phyloP scores from a whole-genome alignment of 2,797 vertebrate genomes.

The Erithacus rubecula region DNA sequence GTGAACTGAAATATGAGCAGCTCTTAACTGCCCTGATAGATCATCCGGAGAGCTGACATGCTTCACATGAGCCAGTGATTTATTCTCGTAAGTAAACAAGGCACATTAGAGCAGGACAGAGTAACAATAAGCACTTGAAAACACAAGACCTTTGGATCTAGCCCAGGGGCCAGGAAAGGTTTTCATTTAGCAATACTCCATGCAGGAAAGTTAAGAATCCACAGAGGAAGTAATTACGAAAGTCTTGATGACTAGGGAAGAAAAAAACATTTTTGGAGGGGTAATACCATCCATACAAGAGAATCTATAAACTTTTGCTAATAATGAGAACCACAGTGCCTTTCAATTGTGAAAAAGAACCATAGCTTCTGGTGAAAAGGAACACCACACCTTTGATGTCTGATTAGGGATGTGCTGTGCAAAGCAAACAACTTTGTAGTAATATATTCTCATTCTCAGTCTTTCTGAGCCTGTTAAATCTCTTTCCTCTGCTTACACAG shows the following conservation, averaged over 20 bases:
- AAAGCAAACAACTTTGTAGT: neutral
- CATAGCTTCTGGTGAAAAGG: neutral
- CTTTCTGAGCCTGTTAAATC: neutral
- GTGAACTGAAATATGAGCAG: conserved; percentile 15
- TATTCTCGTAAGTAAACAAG: neutral
- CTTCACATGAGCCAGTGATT: conserved; percentile 23
- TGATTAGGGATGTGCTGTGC: neutral
- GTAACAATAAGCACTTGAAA: conserved; percentile 14
- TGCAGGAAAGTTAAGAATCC: neutral
- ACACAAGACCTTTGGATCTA: neutral
- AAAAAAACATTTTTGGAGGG: neutral
- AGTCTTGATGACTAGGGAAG: neutral
- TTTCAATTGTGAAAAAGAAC: neutral
- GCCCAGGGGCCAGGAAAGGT: neutral
- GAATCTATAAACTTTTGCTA: neutral
- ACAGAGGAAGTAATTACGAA: neutral
- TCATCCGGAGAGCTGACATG: neutral
- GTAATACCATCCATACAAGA: neutral
- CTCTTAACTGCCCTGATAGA: neutral
- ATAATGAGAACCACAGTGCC: neutral
- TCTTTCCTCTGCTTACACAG: neutral
- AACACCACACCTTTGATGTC: neutral
- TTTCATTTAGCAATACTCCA: neutral
- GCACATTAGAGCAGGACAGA: neutral
- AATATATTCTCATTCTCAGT: neutral